These are phyloP conservation scores for Typhlomys cinereus DNA, from an alignment of 2,113 vertebrate genomes.

Conservation along the genomic window DNA sequence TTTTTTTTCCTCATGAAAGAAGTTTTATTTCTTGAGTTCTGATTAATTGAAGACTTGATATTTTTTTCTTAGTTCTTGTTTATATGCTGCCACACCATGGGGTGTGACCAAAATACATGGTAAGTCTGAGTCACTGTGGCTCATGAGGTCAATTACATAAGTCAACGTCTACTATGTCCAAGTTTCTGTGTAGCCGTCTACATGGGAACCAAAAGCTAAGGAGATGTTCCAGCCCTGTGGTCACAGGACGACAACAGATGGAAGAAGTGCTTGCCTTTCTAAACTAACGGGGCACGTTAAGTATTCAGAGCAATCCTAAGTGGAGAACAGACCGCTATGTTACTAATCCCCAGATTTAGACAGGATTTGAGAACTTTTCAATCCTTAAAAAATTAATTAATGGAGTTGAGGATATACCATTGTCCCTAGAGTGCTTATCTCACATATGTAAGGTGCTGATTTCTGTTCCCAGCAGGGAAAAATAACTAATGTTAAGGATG, in stretches of 20 bases:
- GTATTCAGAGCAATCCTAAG: neutral
- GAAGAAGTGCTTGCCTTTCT: neutral
- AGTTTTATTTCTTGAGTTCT: slow-evolving; percentile 37
- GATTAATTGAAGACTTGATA: slow-evolving; percentile 58
- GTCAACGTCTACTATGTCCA: neutral
- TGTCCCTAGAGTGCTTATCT: neutral
- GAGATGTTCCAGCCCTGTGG: neutral
- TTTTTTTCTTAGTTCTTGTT: slow-evolving; percentile 62
- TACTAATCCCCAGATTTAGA: neutral
- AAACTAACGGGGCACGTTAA: neutral
- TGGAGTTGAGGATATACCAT: neutral
- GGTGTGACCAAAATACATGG: slow-evolving; percentile 55
- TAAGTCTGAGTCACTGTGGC: slow-evolving; percentile 64
- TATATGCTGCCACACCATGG: slow-evolving; percentile 16
- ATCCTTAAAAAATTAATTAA: neutral
- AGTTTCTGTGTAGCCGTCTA: slow-evolving; percentile 12
- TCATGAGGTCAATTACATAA: slow-evolving; percentile 37
- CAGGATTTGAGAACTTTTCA: neutral
- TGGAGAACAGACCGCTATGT: neutral
- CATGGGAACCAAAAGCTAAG: neutral
- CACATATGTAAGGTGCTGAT: no score
- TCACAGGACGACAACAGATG: neutral
- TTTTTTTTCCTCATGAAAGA: slow-evolving; percentile 27
- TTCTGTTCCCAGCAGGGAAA: neutral
- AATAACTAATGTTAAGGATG: neutral